Base-by-base conservation (phyloP, 1,140 invertebrate species). In the Bombus confusus region DNA sequence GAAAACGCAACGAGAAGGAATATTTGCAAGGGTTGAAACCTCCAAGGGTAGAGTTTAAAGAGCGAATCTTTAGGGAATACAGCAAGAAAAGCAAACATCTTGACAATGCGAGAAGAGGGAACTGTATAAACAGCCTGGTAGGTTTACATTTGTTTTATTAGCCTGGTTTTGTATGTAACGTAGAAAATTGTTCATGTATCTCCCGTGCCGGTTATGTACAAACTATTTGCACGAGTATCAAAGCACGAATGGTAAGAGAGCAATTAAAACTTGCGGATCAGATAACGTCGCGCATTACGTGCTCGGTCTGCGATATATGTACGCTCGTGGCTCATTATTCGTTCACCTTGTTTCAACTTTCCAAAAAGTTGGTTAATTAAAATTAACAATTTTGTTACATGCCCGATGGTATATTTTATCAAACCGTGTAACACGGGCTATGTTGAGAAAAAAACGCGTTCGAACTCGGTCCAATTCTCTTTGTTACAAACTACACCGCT, bases 61-160 rank as follows among this genome's bases (percentile, higher is more conserved):
- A 57, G 34, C 6, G 74, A 57, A 37, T 43, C 25, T 47, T 79
- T 15, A 28, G 77, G 77, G 76, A 79, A 43, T 43, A 47, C 62
- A 8, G 62, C 3, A 12, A 6, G n/a, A 25, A 22, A 41, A 43
- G 76, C 9, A 41, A 64, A 41, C 25, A 78, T 79, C 41, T 43
- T 31, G 77, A 79, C 41, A 66, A 66, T 68, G 18, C 12, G 25
- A 1, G 13, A 34, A 43, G 41, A 66, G 13, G 22, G n/a, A 78
- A 22, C 22, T 25, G 18, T 66, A n/a, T 78, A 66, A 78, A 78
- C 39, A 59, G 31, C n/a, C 10, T 12, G 15, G 15, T 18, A n/a
- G 43, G 28, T 66, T 64, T 68, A 34, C 41, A 15, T 79, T 78
- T 41, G 39, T 41, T 64, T 64, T 64, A 78, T 78, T 78, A 41